Base-by-base conservation (phyloP, 1,140 invertebrate genomes). In the Neelides sp. region DNA sequence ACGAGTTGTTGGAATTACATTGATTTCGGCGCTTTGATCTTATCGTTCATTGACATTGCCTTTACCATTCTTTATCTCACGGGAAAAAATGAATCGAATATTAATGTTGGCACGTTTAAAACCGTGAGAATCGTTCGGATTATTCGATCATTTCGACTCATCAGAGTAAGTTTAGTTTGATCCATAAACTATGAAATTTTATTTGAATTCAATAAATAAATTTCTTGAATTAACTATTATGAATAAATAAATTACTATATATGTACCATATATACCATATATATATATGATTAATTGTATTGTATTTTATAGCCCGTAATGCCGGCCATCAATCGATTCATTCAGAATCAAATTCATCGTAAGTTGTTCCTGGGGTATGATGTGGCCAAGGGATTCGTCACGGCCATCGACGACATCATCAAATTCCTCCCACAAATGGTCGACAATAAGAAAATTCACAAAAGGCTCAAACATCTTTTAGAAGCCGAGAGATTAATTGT, bases 341-440 rank as follows among this genome's bases (percentile, higher is more conserved):
- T 48, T 2, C 17, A 48, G n/a, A 40, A 37, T 8, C 39, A 37
- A 4, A 48, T 61, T 3, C 57, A 61, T 37, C 4, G 32, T 3
- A 39, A 52, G 27, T 17, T 61, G 1, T 61, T 57, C 30, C 46
- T 61, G 20, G 58, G 54, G 13, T 61, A 55, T 50, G 58, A 61
- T 22, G 27, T 61, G 22, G 52, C 64, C 2, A 64, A 73, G 64
- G 75, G 74, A 12, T 77, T 72, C 50, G 72, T 75, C 12, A 68
- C 69, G 1, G 74, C 72, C 0, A 69, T 75, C 32, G 73, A 75
- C 54, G 75, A 77, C 60, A 73, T 75, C 0, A 64, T 69, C 13
- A 71, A 68, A 32, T 63, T 75, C 8, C 63, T 78, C 3, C 70
- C 73, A n/a, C 73, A 75, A 52, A 66, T 78, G 52, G 68, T 75